Evolutionary conservation across 1,140 invertebrate genomes (phyloP).

Genomic region (Helicoverpa zea): DNA sequence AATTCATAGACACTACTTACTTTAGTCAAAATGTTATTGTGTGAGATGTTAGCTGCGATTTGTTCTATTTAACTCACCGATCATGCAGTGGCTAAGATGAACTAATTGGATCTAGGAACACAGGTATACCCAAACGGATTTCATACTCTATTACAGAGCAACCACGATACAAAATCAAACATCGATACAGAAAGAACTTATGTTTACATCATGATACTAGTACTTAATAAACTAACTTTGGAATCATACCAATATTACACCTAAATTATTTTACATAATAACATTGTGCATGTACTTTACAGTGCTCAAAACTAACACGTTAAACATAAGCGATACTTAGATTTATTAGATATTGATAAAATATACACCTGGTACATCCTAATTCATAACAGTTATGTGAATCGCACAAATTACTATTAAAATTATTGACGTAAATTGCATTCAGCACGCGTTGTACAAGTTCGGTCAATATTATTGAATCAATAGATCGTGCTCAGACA

Average conservation of each 20-base stretch:
- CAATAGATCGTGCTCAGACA: conserved; percentile 77
- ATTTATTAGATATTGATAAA: conserved; percentile 42
- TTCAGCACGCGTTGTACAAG: conserved; percentile 56
- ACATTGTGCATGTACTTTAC: conserved; percentile 79
- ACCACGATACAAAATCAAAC: conserved; percentile 36
- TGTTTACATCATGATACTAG: conserved; percentile 27
- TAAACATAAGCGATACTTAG: conserved; percentile 56
- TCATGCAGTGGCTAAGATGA: conserved; percentile 70
- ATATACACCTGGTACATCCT: conserved; percentile 43
- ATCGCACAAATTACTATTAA: conserved; percentile 36
- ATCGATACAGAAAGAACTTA: conserved; percentile 17
- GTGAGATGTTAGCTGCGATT: conserved; percentile 85
- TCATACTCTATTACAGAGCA: conserved; percentile 29
- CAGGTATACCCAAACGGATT: conserved; percentile 24
- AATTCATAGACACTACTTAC: conserved; percentile 72
- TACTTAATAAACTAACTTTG: conserved; percentile 23
- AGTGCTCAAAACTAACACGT: conserved; percentile 77
- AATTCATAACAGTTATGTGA: conserved; percentile 31
- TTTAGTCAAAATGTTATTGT: conserved; percentile 72
- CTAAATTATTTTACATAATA: conserved; percentile 43
- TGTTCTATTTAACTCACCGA: conserved; percentile 82
- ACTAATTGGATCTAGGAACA: conserved; percentile 48
- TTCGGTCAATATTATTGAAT: conserved; percentile 55
- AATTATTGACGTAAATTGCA: conserved; percentile 46
- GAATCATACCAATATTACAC: conserved; percentile 44